Conservation (phyloP, 2,797 vertebrate genomes). For the Emydoidea blandingii region DNA sequence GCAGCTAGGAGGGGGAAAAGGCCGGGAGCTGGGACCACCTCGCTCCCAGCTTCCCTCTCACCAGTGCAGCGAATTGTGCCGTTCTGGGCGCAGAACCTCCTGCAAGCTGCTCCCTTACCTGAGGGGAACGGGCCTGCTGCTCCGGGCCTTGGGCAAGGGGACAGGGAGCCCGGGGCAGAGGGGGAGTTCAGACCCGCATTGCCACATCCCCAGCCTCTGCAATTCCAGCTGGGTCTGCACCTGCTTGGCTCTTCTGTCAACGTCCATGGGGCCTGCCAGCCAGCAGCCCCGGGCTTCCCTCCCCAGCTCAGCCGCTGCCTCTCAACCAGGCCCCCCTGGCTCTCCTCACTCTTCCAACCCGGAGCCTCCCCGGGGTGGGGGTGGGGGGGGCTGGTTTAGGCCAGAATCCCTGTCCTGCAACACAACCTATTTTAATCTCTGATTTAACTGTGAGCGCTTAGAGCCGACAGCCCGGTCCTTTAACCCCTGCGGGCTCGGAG, state of each 20-base stretch:
- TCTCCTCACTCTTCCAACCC: not conserved
- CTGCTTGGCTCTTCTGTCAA: not conserved
- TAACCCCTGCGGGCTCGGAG: not conserved
- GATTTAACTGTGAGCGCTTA: not conserved
- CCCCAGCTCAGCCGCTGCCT: not conserved
- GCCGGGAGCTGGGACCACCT: not conserved
- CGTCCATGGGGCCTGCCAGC: not conserved
- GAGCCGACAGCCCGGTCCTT: not conserved
- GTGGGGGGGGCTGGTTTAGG: not conserved
- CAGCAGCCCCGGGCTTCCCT: not conserved
- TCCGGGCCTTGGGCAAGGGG: not conserved
- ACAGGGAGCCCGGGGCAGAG: not conserved
- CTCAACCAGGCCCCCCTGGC: too few relatives aligned
- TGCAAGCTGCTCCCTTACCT: not conserved
- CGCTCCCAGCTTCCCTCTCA: not conserved
- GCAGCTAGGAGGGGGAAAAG: not conserved
- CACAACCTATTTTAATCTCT: rapidly evolving
- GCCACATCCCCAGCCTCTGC: rapidly evolving
- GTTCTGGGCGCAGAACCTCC: not conserved
- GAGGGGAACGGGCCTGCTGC: not conserved
- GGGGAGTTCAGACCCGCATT: not conserved
- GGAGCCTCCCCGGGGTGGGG: not conserved
- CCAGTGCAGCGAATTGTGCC: not conserved
- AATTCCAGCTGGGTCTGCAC: not conserved
- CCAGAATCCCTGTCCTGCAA: not conserved